Percentiles rank a stretch among this genome's conserved stretches.
Conservation (phyloP, 37 sponge, comb jelly and placozoan genomes). For the Hexactinellida sp. region DNA sequence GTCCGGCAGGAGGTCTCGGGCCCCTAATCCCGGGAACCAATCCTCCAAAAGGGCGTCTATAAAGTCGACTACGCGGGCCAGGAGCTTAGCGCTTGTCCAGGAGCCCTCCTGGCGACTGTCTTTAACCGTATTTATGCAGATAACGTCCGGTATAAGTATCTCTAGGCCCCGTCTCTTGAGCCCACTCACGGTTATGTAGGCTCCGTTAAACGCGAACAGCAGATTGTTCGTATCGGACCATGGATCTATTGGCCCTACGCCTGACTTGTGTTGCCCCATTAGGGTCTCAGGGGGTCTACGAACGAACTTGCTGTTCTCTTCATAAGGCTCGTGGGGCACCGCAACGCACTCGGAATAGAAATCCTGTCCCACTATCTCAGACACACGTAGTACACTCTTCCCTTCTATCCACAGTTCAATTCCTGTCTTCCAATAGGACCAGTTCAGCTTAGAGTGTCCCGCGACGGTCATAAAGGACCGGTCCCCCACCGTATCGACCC, state of each 20-base stretch:
- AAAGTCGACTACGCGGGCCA: conserved; percentile 37
- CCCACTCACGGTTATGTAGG: conserved; percentile 33
- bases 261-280: conserved; percentile 8
- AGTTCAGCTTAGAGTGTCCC: conserved; percentile 29
- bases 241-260: conserved; percentile 40
- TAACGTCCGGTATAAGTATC: conserved; percentile 47
- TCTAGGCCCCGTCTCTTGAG: conserved; percentile 50
- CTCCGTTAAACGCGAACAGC: conserved; percentile 44
- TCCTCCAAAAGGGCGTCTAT: conserved; percentile 76
- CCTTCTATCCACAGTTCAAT: conserved; percentile 74
- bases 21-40: conserved; percentile 78
- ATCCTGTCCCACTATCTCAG: conserved; percentile 44
- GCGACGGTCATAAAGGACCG: neutral
- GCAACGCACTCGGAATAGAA: conserved; percentile 34
- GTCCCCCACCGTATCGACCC: no score
- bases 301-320: neutral
- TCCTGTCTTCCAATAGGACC: conserved; percentile 87
- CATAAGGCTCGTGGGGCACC: conserved; percentile 15
- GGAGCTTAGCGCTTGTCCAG: conserved; percentile 65
- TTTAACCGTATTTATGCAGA: conserved; percentile 31
- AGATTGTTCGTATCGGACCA: conserved; percentile 26
- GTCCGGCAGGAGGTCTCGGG: conserved; percentile 28
- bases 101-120: conserved; percentile 23
- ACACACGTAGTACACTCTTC: conserved; percentile 42
- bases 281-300: neutral